Evolutionary conservation across 2,113 vertebrate genomes (phyloP).

Genomic region (Pseudonaja textilis): DNA sequence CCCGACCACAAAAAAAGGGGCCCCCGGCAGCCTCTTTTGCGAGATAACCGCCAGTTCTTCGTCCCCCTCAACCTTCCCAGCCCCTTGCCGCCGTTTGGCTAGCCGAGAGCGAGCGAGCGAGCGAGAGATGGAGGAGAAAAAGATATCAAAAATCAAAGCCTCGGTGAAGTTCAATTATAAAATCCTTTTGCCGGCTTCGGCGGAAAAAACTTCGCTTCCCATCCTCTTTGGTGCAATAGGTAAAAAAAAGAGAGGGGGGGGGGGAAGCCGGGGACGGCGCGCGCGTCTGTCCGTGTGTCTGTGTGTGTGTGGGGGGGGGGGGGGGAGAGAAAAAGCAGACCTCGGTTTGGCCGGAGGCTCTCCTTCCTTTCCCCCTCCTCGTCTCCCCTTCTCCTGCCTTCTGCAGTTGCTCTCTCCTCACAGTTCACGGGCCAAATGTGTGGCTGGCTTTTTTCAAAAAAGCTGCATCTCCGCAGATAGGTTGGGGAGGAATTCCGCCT

Average conservation of each 20-base stretch:
- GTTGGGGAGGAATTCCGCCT: conserved; percentile 27
- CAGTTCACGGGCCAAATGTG: conserved; percentile 76
- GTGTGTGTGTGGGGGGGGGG: neutral
- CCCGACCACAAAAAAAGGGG: neutral
- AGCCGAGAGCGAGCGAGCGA: conserved; percentile 19
- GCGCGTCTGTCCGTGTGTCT: too few species aligned
- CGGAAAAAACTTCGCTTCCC: conserved; percentile 69
- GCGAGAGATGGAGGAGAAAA: too few species aligned
- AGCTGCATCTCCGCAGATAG: conserved; percentile 56
- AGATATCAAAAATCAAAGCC: neutral
- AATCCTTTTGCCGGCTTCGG: conserved; percentile 51
- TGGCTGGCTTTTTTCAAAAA: conserved; percentile 54
- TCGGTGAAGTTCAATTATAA: conserved; percentile 26
- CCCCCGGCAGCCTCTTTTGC: neutral
- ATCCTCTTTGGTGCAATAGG: conserved; percentile 61
- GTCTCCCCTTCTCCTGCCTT: neutral
- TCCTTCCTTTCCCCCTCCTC: conserved; percentile 45
- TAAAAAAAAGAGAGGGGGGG: neutral
- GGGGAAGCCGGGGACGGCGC: too few species aligned
- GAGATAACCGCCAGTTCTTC: neutral
- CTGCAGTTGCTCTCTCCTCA: conserved; percentile 60
- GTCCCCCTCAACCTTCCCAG: neutral
- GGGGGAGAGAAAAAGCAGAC: conserved; percentile 46
- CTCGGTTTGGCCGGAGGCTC: conserved; percentile 18
- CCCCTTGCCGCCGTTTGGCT: neutral